phyloP scores from a whole-genome alignment of 2,113 vertebrate species.

The Aplodontia rufa region DNA sequence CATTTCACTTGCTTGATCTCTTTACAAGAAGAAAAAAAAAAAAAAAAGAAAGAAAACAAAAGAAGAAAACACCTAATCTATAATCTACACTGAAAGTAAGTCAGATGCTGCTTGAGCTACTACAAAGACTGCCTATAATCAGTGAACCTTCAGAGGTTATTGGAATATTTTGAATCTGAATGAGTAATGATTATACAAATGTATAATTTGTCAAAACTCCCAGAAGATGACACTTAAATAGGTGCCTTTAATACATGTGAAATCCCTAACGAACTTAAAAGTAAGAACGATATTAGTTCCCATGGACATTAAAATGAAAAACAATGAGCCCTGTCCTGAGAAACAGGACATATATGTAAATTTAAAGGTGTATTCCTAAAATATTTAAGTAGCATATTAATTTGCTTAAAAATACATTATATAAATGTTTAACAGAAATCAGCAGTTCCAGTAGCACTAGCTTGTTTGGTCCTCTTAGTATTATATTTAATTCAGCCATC shows the following conservation, averaged over 20 bases:
- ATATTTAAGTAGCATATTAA: not conserved
- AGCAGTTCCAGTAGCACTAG: not conserved
- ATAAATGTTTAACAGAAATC: slow-evolving; percentile 3
- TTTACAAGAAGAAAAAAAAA: not conserved
- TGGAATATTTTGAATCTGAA: not conserved
- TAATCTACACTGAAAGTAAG: not conserved
- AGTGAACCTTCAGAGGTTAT: not conserved
- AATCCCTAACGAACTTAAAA: not conserved
- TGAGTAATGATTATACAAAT: not conserved
- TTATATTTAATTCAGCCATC: not conserved
- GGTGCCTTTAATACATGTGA: not conserved
- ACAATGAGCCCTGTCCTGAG: not conserved
- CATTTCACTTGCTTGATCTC: not conserved
- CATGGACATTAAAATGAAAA: not conserved
- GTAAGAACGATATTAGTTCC: not conserved
- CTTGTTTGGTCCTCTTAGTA: not conserved
- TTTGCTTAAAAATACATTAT: not conserved
- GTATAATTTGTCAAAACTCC: not conserved
- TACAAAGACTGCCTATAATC: not conserved
- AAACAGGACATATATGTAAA: not conserved
- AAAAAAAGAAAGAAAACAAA: too few species aligned
- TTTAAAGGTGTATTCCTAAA: not conserved
- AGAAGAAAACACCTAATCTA: too few species aligned
- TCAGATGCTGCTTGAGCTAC: not conserved
- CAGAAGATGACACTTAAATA: not conserved